Base-by-base conservation (phyloP, 2,113 vertebrate species). In the Syngnathus typhle region DNA sequence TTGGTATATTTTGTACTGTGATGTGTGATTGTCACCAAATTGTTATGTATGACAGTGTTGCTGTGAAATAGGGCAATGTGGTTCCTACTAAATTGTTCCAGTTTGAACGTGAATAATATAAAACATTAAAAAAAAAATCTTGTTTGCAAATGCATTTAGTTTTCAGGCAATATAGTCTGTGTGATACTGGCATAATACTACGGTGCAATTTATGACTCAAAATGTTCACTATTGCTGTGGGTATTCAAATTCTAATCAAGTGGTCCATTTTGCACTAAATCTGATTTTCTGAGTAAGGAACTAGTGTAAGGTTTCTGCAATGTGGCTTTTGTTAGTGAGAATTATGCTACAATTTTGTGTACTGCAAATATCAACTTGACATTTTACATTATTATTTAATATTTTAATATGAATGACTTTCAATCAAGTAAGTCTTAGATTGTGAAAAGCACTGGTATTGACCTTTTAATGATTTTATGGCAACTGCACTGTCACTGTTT, bases 401-500 rank as follows among this genome's bases (percentile, higher is more conserved):
- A 63, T 66, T 16, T 32, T 56, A 69, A 74, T 75, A 71, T 69
- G 75, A 69, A 23, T 39, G 32, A 70, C 13, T 71, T 82, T 81
- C 60, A 61, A 70, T 75, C 16, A 41, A 76, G 67, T 80, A 63
- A 73, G 78, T 69, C 43, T 71, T 64, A 37, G 71, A 72, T 71
- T 75, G 67, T 82, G 69, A 73, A 65, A 67, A 79, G 23, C 47
- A 64, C 64, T 69, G 47, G 58, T 71, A 65, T 77, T 75, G 75
- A 68, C 41, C 69, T 68, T 73, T 77, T 62, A n/a, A 75, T 69
- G 76, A 64, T 81, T 61, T 67, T 75, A 70, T 71, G 38, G 74
- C 71, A 51, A 82, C 59, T 63, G 60, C 70, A 69, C 71, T 74
- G 76, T 77, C 77, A 78, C 81, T 69, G 70, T 78, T 86, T 74